These are phyloP conservation scores for Cantharis rufa DNA, from an alignment of 2,888 invertebrate species.

Conservation along the genomic window DNA sequence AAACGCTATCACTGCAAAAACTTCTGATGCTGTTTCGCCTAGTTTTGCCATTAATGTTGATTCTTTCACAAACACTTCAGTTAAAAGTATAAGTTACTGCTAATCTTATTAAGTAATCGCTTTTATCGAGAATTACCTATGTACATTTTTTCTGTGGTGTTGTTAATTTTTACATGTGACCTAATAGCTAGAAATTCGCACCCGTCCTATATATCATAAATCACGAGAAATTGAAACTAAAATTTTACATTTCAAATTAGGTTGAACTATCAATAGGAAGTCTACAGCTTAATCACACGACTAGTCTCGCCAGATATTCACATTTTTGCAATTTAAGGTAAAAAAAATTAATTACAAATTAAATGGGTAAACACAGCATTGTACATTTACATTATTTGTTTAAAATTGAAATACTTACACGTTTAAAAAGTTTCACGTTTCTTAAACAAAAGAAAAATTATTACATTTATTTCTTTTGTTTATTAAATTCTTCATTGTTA, in stretches of 20 bases:
- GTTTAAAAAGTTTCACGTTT: not conserved
- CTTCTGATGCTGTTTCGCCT: too few species aligned
- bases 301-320: not conserved
- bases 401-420: not conserved
- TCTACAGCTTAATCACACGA: not conserved
- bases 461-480: not conserved
- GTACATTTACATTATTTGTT: not conserved
- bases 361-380: not conserved
- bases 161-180: not conserved
- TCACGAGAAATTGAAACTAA: not conserved
- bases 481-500: slow-evolving; percentile 40
- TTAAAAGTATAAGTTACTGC: too few species aligned
- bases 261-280: not conserved
- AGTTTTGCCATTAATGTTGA: too few species aligned
- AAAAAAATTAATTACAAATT: not conserved
- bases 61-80: too few species aligned
- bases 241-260: not conserved
- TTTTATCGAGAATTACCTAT: not conserved
- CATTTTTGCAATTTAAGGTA: not conserved
- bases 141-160: not conserved
- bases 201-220: not conserved
- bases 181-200: not conserved
- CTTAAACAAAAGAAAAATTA: not conserved
- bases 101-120: not conserved
- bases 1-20: too few species aligned